Evolutionary conservation across 2,797 vertebrate genomes (phyloP), one percentile per base, ranked within the genome.

Genomic region (Apogon hyalosoma): DNA sequence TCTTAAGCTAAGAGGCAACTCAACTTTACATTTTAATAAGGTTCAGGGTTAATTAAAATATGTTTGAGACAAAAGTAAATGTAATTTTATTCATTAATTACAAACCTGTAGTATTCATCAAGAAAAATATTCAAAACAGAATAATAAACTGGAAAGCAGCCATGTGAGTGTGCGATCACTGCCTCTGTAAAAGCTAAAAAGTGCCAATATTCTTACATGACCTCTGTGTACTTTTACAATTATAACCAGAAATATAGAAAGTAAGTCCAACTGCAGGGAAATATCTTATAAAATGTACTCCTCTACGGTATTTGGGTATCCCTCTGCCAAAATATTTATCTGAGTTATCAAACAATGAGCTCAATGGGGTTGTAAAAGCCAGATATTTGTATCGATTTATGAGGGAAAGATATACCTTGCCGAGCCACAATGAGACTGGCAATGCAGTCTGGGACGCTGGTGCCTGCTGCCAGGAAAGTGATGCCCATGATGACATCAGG

Each of bases 401-500:
- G 39, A 8, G 14, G 28, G 31, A 40, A 31, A 18, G 18, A 1
- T 14, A 2, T 84, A 99, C 98, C 98, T 98, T 99, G 98, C 67
- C 97, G 96, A 21, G 97, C 97, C 77, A 99, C 98, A 12, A 99
- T 99, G 68, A 99, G 90, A 78, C 97, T 98, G 85, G 98, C 98
- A 88, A 99, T 99, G 92, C 98, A 99, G 92, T 99, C 98, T 15
- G 98, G 98, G 40, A 99, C 97, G 0, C 98, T 99, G 15, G 98
- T 99, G 88, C 98, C 98, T 0, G 98, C 98, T 3, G 98, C 98
- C 88, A 99, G 94, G 90, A 99, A 99, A 41, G 98, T 99, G 88
- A 99, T 99, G 66, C 98, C 98, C 98, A 99, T 99, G 91, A 99
- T 99, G 78, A 99, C 97, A 21, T 99, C 98, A 0, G 98, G 98